A percentile compares a stretch with the other conserved stretches of the same genome.
phyloP scores from a whole-genome alignment of 1,140 invertebrate species.

The Asbolus verrucosus region DNA sequence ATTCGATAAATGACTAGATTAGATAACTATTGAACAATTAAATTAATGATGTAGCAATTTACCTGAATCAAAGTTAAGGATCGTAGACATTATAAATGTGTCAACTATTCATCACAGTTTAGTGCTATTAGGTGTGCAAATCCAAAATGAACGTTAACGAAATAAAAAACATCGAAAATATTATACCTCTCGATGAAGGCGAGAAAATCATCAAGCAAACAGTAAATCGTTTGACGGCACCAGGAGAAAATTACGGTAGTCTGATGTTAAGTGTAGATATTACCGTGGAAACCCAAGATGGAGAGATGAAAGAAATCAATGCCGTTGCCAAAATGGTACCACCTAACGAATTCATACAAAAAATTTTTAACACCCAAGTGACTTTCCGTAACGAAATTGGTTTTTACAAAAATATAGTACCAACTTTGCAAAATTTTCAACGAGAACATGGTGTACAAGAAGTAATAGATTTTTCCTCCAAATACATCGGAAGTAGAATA shows the following conservation, averaged over 20 bases:
- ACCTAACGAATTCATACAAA: slow-evolving; percentile 66
- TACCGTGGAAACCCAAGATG: too few species aligned
- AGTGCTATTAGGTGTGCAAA: too few species aligned
- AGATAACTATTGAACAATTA: too few species aligned
- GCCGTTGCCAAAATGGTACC: slow-evolving; percentile 69
- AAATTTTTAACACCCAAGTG: slow-evolving; percentile 69
- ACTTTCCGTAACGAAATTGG: slow-evolving; percentile 70
- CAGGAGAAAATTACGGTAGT: too few species aligned
- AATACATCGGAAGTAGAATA: slow-evolving; percentile 67
- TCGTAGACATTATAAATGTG: too few species aligned
- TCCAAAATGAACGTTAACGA: too few species aligned
- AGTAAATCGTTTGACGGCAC: too few species aligned
- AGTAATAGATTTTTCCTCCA: slow-evolving; percentile 65
- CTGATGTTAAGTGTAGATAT: too few species aligned
- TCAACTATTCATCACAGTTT: too few species aligned
- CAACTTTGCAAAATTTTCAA: slow-evolving; percentile 66
- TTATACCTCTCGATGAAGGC: slow-evolving; percentile 35
- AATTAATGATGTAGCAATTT: too few species aligned
- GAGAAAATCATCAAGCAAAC: slow-evolving; percentile 40
- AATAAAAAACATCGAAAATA: slow-evolving; percentile 41
- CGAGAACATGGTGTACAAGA: slow-evolving; percentile 63
- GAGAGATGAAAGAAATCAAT: slow-evolving; percentile 61
- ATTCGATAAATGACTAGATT: too few species aligned
- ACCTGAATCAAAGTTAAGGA: too few species aligned
- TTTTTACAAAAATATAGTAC: slow-evolving; percentile 67